Conservation (phyloP, 2,113 vertebrate species). For the Aix galericulata region DNA sequence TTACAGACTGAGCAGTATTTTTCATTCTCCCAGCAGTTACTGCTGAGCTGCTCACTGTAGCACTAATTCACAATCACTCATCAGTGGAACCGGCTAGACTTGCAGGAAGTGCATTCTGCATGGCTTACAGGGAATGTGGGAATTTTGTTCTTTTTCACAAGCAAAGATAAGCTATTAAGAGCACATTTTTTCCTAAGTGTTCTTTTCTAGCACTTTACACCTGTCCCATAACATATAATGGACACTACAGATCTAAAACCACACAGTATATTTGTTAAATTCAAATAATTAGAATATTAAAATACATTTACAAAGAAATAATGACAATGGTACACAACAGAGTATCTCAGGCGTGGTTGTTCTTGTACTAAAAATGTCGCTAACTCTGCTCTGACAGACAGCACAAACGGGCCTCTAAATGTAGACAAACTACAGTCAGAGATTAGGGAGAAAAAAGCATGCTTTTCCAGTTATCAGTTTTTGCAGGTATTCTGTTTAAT, state of each 20-base stretch:
- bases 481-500: slow-evolving; percentile 3
- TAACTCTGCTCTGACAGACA: neutral
- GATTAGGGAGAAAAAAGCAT: neutral
- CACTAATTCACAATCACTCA: neutral
- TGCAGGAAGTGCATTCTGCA: neutral
- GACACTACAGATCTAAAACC: neutral
- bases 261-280: neutral
- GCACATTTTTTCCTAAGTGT: neutral
- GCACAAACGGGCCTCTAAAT: neutral
- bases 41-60: neutral
- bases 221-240: neutral
- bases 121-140: rapidly evolving
- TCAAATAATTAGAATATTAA: neutral
- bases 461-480: neutral
- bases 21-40: neutral
- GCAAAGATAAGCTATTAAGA: neutral
- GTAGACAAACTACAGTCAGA: neutral
- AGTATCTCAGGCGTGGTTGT: neutral
- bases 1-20: neutral
- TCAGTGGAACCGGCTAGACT: neutral
- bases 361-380: neutral
- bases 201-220: neutral
- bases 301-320: neutral
- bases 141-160: neutral
- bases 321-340: neutral